Evolutionary conservation across 2,888 invertebrate genomes (phyloP), one percentile per base, ranked within the genome.

Genomic region (Plebejus melissa): DNA sequence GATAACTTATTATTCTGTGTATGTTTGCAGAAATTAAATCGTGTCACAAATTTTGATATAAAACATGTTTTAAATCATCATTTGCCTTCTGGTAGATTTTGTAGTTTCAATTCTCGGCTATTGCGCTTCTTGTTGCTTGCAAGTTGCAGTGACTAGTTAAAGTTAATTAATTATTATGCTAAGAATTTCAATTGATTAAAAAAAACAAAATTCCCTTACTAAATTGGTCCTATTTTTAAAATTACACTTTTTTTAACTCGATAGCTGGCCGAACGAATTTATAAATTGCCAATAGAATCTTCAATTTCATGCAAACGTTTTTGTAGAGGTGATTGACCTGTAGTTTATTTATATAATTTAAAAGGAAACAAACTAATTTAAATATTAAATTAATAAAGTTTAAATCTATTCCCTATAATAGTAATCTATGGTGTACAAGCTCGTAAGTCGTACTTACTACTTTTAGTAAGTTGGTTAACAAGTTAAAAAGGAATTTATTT

Each of bases 261-360:
- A 71, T 50, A 9, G 71, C 50, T 22, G 71, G 28, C 50, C 13
- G 71, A 71, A 71, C 71, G 46, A 71, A 50, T 71, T 50, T 46
- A 0, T 41, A 71, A 71, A 71, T 71, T 46, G 71, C 50, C 71
- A 46, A 22, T 71, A 70, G 22, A 41, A 71, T 71, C n/a, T 71
- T 71, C 46, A 38, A n/a, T 46, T 6, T 71, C 71, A 50, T 50
- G 28, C 28, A 28, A 50, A 50, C 50, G 28, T 46, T 71, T 71
- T 46, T 50, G 38, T 28, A 16, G 36, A 69, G 28, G 71, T 50
- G 28, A n/a, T 38, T 16, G 36, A 69, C 38, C 69, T 69, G n/a
- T 69, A 13, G 38, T 38, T 32, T 28, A 60, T 28, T 60, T 28
- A 28, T 28, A 7, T 22, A 60, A 60, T 22, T 22, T 22, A 9